phyloP scores from a whole-genome alignment of 2,797 vertebrate genomes.

The Pagetopsis macropterus region DNA sequence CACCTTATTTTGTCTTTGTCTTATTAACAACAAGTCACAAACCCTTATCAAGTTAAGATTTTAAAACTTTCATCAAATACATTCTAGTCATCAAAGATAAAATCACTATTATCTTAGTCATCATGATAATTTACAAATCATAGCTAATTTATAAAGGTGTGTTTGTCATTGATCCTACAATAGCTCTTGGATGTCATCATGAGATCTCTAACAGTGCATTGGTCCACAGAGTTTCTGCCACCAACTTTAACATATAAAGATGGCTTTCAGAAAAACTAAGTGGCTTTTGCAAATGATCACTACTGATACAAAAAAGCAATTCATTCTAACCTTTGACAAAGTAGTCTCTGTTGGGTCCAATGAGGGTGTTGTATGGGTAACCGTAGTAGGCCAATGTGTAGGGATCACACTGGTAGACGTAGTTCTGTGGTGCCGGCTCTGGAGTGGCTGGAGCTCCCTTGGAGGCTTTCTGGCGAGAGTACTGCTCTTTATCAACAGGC shows the following conservation, averaged over 20 bases:
- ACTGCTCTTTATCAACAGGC: conserved; percentile 98
- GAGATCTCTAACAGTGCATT: conserved; percentile 26
- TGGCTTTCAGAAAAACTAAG: conserved; percentile 38
- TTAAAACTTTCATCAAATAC: conserved; percentile 27
- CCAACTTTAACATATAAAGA: conserved; percentile 27
- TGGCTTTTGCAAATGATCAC: conserved; percentile 15
- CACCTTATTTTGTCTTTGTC: conserved; percentile 52
- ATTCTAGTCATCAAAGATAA: conserved; percentile 39
- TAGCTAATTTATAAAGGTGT: conserved; percentile 10
- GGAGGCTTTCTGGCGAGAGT: conserved; percentile 97
- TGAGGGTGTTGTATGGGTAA: conserved; percentile 97
- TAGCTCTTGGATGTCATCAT: background rate
- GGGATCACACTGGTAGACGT: conserved; percentile 97
- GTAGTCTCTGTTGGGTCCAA: conserved; percentile 98
- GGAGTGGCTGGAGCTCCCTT: conserved; percentile 85
- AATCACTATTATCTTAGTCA: conserved; percentile 50
- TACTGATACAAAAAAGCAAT: conserved; percentile 27
- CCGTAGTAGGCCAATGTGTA: conserved; percentile 96
- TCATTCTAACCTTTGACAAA: conserved; percentile 96
- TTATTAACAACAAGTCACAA: conserved; percentile 47
- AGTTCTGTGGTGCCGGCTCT: conserved; percentile 87
- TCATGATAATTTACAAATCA: conserved; percentile 35
- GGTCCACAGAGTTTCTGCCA: conserved; percentile 18
- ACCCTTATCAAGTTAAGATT: conserved; percentile 55
- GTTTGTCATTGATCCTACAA: conserved; percentile 26